Evolutionary conservation across 2,888 invertebrate genomes (phyloP), one percentile per base, ranked within the genome.

Genomic region (Rosalia funebris): DNA sequence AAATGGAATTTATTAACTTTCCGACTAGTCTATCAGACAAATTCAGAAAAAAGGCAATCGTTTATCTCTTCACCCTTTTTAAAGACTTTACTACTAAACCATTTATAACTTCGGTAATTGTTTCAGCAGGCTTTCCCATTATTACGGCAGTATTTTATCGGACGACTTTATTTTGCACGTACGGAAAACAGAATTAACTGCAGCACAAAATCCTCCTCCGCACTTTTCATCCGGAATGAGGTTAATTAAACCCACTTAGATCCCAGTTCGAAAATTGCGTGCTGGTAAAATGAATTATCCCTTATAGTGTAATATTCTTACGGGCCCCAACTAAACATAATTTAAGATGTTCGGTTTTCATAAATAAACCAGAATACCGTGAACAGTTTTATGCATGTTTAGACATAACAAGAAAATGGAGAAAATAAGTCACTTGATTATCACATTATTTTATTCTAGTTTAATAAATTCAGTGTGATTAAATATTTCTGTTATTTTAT

Each of bases 71-170:
- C 41, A n/a, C n/a, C 41, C 10, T 41, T 41, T 41, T 9, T 17
- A 19, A 41, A 41, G 41, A 15, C 41, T 41, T 17, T 15, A n/a
- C 11, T 41, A 16, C 15, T 16, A 41, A 41, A 15, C 41, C 41
- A 41, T 41, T 41, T 17, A 41, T 41, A 41, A 41, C 10, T 41
- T 41, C 41, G 11, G 41, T 41, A 41, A 41, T 41, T 41, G 41
- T 41, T 41, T 17, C 19, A 17, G 41, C 41, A n/a, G 17, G 41
- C 17, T 17, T 41, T n/a, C 17, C 41, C 41, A 17, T 41, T 19
- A 19, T 25, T 25, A 25, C 41, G 15, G 19, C 41, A 41, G 39
- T 41, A 41, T 41, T 41, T 41, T 41, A 41, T 41, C 41, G 41
- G 41, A 17, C 16, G 41, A 41, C 1, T 9, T 41, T 41, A 17